A percentile compares a stretch with the other conserved stretches of the same genome.
Evolutionary conservation across 2,113 vertebrate species (phyloP).

Genomic region (Pachypanchax playfairii): DNA sequence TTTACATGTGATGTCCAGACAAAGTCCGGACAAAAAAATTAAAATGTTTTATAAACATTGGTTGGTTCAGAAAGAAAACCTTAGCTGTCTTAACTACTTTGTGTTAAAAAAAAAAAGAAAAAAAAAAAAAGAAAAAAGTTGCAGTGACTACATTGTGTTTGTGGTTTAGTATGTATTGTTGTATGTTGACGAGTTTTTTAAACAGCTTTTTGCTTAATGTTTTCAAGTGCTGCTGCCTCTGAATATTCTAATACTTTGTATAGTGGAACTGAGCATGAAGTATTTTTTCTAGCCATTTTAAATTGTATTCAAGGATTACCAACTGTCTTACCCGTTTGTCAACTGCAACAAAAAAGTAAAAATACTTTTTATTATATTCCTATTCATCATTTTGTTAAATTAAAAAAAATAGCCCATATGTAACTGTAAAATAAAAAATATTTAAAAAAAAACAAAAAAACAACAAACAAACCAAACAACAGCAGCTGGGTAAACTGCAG

Average conservation of each 20-base stretch:
- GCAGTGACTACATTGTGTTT: conserved; percentile 29
- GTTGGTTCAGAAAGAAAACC: conserved; percentile 61
- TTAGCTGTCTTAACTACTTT: conserved; percentile 68
- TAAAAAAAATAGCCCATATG: conserved; percentile 17
- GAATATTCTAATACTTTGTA: conserved; percentile 65
- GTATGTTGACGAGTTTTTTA: conserved; percentile 55
- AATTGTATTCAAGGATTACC: conserved; percentile 36
- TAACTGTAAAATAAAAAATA: no score
- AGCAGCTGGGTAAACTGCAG: conserved; percentile 11
- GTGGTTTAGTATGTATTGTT: conserved; percentile 50
- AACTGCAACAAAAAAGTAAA: conserved; percentile 14
- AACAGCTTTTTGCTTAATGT: conserved; percentile 59
- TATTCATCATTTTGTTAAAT: conserved; percentile 26
- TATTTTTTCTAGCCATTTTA: conserved; percentile 49
- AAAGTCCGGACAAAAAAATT: conserved; percentile 45
- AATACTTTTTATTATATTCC: conserved; percentile 4
- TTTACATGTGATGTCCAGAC: conserved; percentile 57
- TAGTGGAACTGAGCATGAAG: conserved; percentile 60
- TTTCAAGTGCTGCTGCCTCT: conserved; percentile 61
- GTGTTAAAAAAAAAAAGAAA: conserved; percentile 41
- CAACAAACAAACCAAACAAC: conserved; percentile 5
- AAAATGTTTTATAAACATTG: conserved; percentile 60
- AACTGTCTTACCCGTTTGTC: conserved; percentile 34
- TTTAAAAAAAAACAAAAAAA: no score
- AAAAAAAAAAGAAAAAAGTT: conserved; percentile 11